These are phyloP conservation scores for Rhea americana DNA, from an alignment of 2,113 vertebrate genomes.

Conservation along the genomic window DNA sequence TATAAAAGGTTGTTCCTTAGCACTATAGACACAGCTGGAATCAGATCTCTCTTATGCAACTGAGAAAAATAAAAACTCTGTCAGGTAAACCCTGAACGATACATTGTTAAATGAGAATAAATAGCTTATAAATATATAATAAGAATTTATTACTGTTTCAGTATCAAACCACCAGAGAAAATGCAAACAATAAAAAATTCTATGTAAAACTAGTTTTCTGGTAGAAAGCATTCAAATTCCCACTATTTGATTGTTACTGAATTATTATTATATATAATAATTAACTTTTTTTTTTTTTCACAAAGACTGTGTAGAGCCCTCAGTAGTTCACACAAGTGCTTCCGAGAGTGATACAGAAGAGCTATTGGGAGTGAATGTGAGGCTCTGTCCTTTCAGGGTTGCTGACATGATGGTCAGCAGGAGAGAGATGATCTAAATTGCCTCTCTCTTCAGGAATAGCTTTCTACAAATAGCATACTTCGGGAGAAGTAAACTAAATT, in stretches of 20 bases:
- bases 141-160: neutral
- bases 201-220: neutral
- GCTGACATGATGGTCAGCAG: neutral
- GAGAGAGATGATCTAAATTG: neutral
- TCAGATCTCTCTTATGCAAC: neutral
- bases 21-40: neutral
- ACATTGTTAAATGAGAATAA: neutral
- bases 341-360: neutral
- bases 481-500: neutral
- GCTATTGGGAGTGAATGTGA: neutral
- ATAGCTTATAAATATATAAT: neutral
- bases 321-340: neutral
- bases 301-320: neutral
- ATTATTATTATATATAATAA: no score
- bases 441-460: neutral
- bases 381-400: neutral
- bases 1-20: slow-evolving; percentile 1
- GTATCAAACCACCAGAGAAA: neutral
- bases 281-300: neutral
- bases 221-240: neutral
- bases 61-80: neutral
- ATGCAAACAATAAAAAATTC: neutral
- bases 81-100: neutral
- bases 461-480: neutral
- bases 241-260: neutral